Conservation (phyloP, 2,888 invertebrate genomes). For the Athalia rosae region DNA sequence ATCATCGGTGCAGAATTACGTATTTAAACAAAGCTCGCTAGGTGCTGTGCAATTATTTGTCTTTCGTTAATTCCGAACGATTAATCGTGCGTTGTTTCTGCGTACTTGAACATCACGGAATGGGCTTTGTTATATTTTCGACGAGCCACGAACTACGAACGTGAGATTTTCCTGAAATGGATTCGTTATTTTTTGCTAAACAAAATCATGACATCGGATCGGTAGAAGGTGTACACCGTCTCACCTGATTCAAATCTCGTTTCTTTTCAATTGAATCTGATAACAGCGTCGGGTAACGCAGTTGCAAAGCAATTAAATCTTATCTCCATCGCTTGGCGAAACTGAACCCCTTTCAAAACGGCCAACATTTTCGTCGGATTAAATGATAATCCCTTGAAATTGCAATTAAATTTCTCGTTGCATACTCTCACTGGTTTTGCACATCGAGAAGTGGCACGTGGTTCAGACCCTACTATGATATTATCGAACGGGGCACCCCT, state of each 20-base stretch:
- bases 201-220: conserved; percentile 6
- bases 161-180: not conserved
- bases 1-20: conserved; percentile 10
- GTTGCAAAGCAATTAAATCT: conserved; percentile 24
- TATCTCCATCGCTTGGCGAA: conserved; percentile 1
- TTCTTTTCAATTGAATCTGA: conserved; percentile 18
- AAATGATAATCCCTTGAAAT: not conserved
- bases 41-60: conserved; percentile 20
- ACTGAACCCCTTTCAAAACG: conserved; percentile 7
- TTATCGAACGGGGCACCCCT: conserved; percentile 10
- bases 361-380: conserved; percentile 9
- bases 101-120: not conserved
- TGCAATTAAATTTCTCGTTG: conserved; percentile 8
- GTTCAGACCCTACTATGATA: not conserved
- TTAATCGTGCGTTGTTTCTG: conserved; percentile 1
- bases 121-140: not conserved
- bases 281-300: conserved; percentile 6
- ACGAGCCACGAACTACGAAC: not conserved
- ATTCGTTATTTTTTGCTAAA: not conserved
- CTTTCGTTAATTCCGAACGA: not conserved
- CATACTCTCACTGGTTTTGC: conserved; percentile 22
- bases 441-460: conserved; percentile 6
- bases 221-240: no score
- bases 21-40: not conserved
- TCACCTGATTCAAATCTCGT: conserved; percentile 5